Percentiles rank a stretch among this genome's conserved stretches.
phyloP scores from a whole-genome alignment of 2,888 invertebrate species.

The Strigamia maritima region DNA sequence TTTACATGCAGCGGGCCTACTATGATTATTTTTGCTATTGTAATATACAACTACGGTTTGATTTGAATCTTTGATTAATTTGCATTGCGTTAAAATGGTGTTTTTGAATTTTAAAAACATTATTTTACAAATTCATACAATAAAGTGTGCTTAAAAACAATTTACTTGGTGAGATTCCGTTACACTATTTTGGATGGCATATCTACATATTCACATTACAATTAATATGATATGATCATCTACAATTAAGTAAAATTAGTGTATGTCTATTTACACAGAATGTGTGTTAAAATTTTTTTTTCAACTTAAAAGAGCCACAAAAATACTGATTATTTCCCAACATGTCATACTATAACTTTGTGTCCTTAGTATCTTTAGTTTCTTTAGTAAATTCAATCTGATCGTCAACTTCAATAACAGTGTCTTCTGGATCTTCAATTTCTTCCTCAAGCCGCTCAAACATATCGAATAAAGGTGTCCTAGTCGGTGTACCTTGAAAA shows the following conservation, averaged over 20 bases:
- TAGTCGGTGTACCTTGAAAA: conserved; percentile 24
- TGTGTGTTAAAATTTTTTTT: background rate
- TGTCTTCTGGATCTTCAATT: background rate
- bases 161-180: background rate
- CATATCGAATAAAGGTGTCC: conserved; percentile 36
- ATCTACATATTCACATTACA: background rate
- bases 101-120: background rate
- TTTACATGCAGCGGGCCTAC: background rate
- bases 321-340: background rate
- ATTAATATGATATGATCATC: background rate
- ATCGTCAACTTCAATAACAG: background rate
- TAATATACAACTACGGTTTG: background rate
- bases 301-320: background rate
- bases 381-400: background rate
- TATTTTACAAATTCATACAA: background rate
- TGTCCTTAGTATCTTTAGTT: background rate
- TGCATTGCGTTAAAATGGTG: background rate
- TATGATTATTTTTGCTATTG: background rate
- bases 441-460: conserved; percentile 38
- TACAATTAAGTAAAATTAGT: background rate
- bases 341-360: background rate
- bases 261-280: background rate
- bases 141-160: background rate
- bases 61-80: background rate
- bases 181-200: background rate